A percentile compares a stretch with the other conserved stretches of the same genome.
phyloP scores from a whole-genome alignment of 2,888 invertebrate genomes.

The Serrognathus titanus region DNA sequence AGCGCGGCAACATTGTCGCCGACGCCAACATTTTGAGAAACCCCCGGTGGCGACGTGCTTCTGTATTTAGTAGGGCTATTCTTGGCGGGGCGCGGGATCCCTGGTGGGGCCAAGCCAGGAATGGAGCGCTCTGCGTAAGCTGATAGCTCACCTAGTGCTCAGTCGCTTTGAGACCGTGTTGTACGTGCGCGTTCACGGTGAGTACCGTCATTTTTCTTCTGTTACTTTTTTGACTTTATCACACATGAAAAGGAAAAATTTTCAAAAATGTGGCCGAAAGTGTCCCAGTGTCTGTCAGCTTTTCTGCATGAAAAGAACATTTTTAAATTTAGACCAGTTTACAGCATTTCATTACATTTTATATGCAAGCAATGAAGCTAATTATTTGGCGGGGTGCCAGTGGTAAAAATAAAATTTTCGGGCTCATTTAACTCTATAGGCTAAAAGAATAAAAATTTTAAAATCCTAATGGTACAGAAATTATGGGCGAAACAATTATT shows the following conservation, averaged over 20 bases:
- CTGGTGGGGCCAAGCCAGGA: slow-evolving; percentile 31
- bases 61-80: slow-evolving; percentile 31
- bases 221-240: background rate
- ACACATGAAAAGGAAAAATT: background rate
- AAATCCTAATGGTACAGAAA: no score
- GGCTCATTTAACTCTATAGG: no score
- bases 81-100: slow-evolving; percentile 25
- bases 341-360: no score
- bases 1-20: background rate
- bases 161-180: slow-evolving; percentile 40
- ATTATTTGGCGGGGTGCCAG: no score
- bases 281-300: no score
- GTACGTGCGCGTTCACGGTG: slow-evolving; percentile 35
- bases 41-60: slow-evolving; percentile 18
- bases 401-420: no score
- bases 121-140: slow-evolving; percentile 33
- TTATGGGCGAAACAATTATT: no score
- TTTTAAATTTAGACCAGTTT: no score
- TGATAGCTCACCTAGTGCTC: slow-evolving; percentile 35
- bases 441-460: no score
- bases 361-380: no score
- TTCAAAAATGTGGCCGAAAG: background rate
- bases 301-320: no score
- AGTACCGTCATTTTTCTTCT: slow-evolving; percentile 21
- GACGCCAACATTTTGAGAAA: slow-evolving; percentile 28